phyloP scores from a whole-genome alignment of 2,888 invertebrate species.

The Hartigia nigra region DNA sequence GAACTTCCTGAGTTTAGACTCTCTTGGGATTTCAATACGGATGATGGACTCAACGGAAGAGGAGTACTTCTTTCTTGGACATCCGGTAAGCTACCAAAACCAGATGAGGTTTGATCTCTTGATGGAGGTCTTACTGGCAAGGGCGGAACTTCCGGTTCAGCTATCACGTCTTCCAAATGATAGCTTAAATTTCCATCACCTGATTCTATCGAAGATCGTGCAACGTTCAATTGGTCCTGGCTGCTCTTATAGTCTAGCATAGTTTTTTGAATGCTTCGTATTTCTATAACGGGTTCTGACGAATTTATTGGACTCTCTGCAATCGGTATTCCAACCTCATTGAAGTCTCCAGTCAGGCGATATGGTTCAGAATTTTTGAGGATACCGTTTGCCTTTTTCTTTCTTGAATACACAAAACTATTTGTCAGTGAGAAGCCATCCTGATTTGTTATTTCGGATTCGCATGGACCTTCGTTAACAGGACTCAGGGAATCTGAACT shows the following conservation, averaged over 20 bases:
- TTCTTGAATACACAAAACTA: slow-evolving; percentile 44
- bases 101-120: slow-evolving; percentile 51
- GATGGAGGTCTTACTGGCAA: slow-evolving; percentile 42
- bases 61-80: slow-evolving; percentile 32
- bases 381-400: slow-evolving; percentile 13
- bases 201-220: slow-evolving; percentile 34
- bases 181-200: slow-evolving; percentile 20
- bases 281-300: slow-evolving; percentile 1
- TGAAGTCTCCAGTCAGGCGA: slow-evolving; percentile 55
- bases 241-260: slow-evolving; percentile 33
- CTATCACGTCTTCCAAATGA: slow-evolving; percentile 32
- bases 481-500: slow-evolving; percentile 17
- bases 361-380: neutral
- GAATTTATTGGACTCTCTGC: slow-evolving; percentile 3
- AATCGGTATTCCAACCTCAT: slow-evolving; percentile 60
- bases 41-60: neutral
- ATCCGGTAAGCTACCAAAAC: slow-evolving; percentile 51
- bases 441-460: neutral
- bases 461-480: slow-evolving; percentile 9
- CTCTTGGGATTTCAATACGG: slow-evolving; percentile 30
- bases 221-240: slow-evolving; percentile 30
- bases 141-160: slow-evolving; percentile 29
- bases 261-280: slow-evolving; percentile 23
- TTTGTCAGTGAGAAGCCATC: slow-evolving; percentile 44
- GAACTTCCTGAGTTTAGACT: slow-evolving; percentile 38